Base-by-base conservation (phyloP, 2,888 invertebrate genomes). In the Amitus sp. region DNA sequence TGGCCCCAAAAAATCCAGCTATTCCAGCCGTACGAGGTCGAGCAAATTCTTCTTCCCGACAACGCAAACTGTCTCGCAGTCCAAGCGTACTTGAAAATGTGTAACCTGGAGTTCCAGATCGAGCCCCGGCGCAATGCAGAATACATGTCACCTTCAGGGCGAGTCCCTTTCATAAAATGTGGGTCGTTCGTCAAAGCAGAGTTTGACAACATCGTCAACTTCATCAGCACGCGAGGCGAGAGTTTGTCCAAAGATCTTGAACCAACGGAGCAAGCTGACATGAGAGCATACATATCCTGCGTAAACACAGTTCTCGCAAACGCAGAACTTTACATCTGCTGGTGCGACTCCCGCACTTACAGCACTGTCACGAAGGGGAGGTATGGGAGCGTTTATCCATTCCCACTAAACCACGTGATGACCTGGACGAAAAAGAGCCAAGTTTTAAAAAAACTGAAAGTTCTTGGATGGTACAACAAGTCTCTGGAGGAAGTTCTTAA, bases 91-190 rank as follows among this genome's bases (percentile, higher is more conserved):
- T 84, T 99, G 17, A 93, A 93, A 85, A 97, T 98, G 94, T 94
- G 94, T 77, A 89, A 90, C 52, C 85, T 98, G 0, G 89, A 91
- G 0, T 96, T 91, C 79, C 86, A 88, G 71, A 88, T 95, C 3
- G 92, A 94, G 68, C 90, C 91, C 72, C 86, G 92, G 65, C 88
- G 91, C 73, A 99, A 99, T 84, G 97, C 98, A 0, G 96, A 98
- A 77, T 93, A 92, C 77, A 98, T 98, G 94, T 97, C 98, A 0
- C 98, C 98, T 0, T 92, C 95, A 3, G 95, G 95, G 0, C 89
- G 91, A 70, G 90, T 98, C 0, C 98, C 98, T 0, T 95, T 98
- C 75, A 89, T 98, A 54, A 91, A 92, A 76, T 93, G 94, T 68
- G 96, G 96, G 0, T 90, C 92, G 0, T 94, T 94, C 75, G 87